phyloP scores from a whole-genome alignment of 30 jellyfish, hydroid and myxozoan species.

The Aurelia aurita region DNA sequence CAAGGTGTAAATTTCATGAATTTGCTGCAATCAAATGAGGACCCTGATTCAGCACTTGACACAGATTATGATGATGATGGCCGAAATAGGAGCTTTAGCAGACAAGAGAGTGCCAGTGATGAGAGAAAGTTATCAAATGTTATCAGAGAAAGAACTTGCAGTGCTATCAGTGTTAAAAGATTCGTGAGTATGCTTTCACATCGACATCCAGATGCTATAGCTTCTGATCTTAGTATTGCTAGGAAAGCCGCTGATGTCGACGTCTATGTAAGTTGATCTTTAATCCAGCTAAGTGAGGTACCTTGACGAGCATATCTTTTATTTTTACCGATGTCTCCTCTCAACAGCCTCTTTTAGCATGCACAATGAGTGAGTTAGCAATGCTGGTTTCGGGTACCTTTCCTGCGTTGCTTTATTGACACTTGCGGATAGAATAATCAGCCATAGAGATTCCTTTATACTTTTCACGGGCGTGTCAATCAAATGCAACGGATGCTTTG shows the following conservation, averaged over 20 bases:
- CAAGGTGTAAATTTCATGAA: slow-evolving; percentile 78
- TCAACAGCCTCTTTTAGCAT: too few relatives aligned
- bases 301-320: too few relatives aligned
- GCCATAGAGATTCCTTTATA: too few relatives aligned
- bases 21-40: slow-evolving; percentile 55
- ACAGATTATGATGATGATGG: slow-evolving; percentile 66
- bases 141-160: background rate
- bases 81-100: slow-evolving; percentile 38
- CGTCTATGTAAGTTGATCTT: slow-evolving; percentile 67
- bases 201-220: slow-evolving; percentile 39
- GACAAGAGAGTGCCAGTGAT: slow-evolving; percentile 40
- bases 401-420: too few relatives aligned
- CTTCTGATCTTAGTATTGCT: slow-evolving; percentile 73
- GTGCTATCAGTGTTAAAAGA: slow-evolving; percentile 1
- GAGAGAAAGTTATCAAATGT: slow-evolving; percentile 5
- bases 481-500: too few relatives aligned
- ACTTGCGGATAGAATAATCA: too few relatives aligned
- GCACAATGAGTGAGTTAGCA: too few relatives aligned
- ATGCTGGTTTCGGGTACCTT: too few relatives aligned
- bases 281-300: background rate
- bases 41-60: slow-evolving; percentile 44
- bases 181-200: slow-evolving; percentile 29
- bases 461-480: too few relatives aligned
- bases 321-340: too few relatives aligned
- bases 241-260: slow-evolving; percentile 53